Evolutionary conservation across 1,140 invertebrate species (phyloP).

Genomic region (Drosophila orosa): DNA sequence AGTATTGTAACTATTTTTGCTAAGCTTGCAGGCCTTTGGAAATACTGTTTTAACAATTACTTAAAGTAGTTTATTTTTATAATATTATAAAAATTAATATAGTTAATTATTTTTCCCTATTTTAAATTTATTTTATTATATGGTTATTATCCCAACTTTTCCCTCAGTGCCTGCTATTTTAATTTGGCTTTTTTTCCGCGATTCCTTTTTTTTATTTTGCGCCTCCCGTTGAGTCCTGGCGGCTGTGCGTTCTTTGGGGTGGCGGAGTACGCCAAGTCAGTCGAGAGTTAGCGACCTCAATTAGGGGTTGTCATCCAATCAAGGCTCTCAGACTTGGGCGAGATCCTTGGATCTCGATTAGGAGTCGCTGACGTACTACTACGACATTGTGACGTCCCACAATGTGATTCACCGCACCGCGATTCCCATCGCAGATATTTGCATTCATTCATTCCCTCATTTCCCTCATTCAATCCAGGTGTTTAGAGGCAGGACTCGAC

Average conservation of each 20-base stretch:
- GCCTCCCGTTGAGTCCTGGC: conserved; percentile 33
- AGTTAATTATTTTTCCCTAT: neutral
- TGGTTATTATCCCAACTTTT: neutral
- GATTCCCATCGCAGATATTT: conserved; percentile 50
- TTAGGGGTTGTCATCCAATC: conserved; percentile 68
- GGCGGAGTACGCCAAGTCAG: conserved; percentile 18
- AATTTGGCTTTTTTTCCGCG: conserved; percentile 27
- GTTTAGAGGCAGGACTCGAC: conserved; percentile 68
- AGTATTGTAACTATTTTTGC: no score
- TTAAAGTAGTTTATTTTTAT: neutral
- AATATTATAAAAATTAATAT: neutral
- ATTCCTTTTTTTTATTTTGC: conserved; percentile 19
- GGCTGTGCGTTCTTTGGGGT: conserved; percentile 61
- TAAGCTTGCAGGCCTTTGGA: no score
- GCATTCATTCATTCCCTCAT: conserved; percentile 41
- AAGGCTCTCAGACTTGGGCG: no score
- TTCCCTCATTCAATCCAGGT: conserved; percentile 13
- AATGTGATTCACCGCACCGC: conserved; percentile 36
- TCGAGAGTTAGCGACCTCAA: conserved; percentile 46
- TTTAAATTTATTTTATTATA: neutral
- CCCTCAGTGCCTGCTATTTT: conserved; percentile 11
- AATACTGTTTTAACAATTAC: neutral
- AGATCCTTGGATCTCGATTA: conserved; percentile 15
- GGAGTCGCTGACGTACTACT: conserved; percentile 65
- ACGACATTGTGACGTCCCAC: conserved; percentile 78